Conservation (phyloP, 2,797 vertebrate species). For the Podarcis siculus region DNA sequence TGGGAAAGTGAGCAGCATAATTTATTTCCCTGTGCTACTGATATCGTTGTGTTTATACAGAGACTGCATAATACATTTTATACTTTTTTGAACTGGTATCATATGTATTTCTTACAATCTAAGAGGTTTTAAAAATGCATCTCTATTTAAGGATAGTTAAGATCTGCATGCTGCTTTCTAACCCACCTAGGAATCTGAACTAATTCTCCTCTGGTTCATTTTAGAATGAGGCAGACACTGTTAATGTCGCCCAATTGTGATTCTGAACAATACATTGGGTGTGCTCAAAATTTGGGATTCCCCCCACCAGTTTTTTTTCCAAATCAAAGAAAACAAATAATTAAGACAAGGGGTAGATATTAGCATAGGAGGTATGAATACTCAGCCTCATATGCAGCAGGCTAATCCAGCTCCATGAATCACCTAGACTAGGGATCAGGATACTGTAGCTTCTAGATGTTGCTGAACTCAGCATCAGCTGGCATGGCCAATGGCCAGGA, state of each 20-base stretch:
- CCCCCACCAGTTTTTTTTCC: background rate
- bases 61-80: slow-evolving; percentile 42
- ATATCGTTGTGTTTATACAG: slow-evolving; percentile 62
- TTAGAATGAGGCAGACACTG: background rate
- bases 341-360: background rate
- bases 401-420: background rate
- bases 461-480: no score
- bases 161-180: background rate
- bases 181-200: background rate
- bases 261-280: background rate
- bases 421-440: background rate
- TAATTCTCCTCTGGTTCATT: background rate
- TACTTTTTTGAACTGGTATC: slow-evolving; percentile 41
- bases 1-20: slow-evolving; percentile 53
- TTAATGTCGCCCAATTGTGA: background rate
- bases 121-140: slow-evolving; percentile 17
- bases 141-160: background rate
- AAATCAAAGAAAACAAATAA: background rate
- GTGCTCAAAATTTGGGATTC: background rate
- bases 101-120: slow-evolving; percentile 1
- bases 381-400: background rate
- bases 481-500: no score
- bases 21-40: slow-evolving; percentile 62
- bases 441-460: no score
- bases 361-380: background rate